Base-by-base conservation (phyloP, 2,113 vertebrate species). In the Anas platyrhynchos region DNA sequence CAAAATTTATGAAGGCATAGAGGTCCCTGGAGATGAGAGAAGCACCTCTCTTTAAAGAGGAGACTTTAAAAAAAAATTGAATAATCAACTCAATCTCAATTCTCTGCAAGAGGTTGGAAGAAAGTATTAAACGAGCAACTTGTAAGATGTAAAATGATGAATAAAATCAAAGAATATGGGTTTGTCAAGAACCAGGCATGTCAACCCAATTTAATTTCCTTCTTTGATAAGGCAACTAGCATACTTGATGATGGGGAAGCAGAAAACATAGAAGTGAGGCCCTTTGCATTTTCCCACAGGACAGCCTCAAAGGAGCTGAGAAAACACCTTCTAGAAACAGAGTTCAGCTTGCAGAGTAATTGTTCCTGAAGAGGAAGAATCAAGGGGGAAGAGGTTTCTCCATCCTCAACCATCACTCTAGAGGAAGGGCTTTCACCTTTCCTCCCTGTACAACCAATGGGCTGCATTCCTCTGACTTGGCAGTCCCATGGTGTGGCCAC, bases 81-180 rank as follows among this genome's bases (percentile, higher is more conserved):
- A 81, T 89, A 68, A 94, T 85, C 85, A 83, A 62, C 67, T 69
- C 87, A 62, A 93, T 94, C 82, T 91, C 63, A 95, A 81, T 84
- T 83, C 50, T 65, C 76, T 84, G 73, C 54, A 93, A 96, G 83
- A 81, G 68, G 65, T 38, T 86, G 65, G 79, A 90, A 92, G 43
- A 95, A 74, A 93, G 59, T 58, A 34, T 94, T 91, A 88, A 93
- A 83, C 66, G 81, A 95, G 69, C 65, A 86, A 94, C 65, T 86
- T 78, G 83, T 88, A 83, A 92, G 79, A 86, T 67, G 71, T 68
- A 73, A 91, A 83, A 82, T 34, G 65, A 93, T 91, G 50, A 94
- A 69, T 66, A 86, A 92, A 93, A 96, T 86, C 83, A 94, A 96
- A 95, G 94, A 73, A 86, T 38, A 18, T 7, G 65, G 46, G 86